These are phyloP conservation scores for Coendou prehensilis DNA, from an alignment of 2,797 vertebrate genomes.

Conservation along the genomic window DNA sequence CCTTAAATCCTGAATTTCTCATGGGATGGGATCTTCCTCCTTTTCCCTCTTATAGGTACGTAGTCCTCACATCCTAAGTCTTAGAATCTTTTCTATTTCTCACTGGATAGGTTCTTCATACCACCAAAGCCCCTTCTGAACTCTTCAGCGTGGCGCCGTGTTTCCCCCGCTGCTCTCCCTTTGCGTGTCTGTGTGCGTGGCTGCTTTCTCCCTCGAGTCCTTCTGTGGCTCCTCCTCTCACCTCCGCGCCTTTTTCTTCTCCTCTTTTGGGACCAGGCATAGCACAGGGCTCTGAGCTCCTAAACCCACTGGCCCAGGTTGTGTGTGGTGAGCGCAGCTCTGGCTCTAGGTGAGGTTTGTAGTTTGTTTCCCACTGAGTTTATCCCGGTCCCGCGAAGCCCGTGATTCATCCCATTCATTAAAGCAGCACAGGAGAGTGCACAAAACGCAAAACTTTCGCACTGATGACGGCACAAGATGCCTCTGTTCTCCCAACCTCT, in stretches of 20 bases:
- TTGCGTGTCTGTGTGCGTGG: accelerated
- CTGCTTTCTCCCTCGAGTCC: neutral
- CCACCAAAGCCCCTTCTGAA: accelerated
- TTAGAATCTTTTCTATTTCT: neutral
- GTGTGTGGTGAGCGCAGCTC: accelerated
- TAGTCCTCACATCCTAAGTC: accelerated
- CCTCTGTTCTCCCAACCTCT: slow-evolving; percentile 93
- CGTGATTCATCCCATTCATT: neutral
- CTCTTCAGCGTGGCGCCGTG: accelerated
- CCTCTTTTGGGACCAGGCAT: neutral
- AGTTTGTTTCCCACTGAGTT: neutral
- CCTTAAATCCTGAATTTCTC: neutral
- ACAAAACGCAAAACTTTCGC: slow-evolving; percentile 70
- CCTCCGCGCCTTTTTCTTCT: too few relatives aligned
- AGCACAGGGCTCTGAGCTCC: neutral
- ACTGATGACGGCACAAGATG: slow-evolving; percentile 81
- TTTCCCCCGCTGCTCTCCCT: too few relatives aligned
- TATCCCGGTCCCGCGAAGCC: neutral
- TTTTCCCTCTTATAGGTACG: too few relatives aligned
- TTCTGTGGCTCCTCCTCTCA: neutral
- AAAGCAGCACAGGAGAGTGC: slow-evolving; percentile 49
- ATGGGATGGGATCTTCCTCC: accelerated
- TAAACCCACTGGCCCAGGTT: accelerated
- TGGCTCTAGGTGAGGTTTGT: accelerated
- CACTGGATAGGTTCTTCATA: accelerated